These are phyloP conservation scores for Diorhabda carinulata DNA, from an alignment of 1,140 invertebrate species.

Conservation along the genomic window DNA sequence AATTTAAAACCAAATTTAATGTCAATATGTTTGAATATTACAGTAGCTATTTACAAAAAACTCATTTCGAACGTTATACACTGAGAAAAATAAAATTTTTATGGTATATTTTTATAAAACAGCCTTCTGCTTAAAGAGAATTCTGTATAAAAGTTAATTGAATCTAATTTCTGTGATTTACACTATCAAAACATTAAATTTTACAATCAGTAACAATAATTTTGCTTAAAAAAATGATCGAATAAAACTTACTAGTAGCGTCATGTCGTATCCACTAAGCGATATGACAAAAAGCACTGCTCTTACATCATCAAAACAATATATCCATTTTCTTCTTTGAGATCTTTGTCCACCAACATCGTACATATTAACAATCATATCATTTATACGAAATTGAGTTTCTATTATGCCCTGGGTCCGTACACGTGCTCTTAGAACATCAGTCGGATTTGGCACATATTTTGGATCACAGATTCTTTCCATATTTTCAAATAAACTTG, in stretches of 20 bases:
- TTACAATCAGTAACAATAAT: too few relatives aligned
- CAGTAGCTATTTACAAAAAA: too few relatives aligned
- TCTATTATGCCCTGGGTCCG: constrained; percentile 75
- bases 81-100: too few relatives aligned
- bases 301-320: constrained; percentile 66
- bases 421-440: constrained; percentile 68
- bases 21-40: too few relatives aligned
- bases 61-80: too few relatives aligned
- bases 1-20: too few relatives aligned
- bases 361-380: constrained; percentile 60
- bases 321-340: constrained; percentile 73
- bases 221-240: too few relatives aligned
- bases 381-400: constrained; percentile 69
- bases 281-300: constrained; percentile 64
- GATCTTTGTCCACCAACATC: constrained; percentile 69
- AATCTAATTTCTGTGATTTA: too few relatives aligned
- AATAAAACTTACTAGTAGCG: constrained; percentile 52
- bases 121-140: too few relatives aligned
- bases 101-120: too few relatives aligned
- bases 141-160: too few relatives aligned
- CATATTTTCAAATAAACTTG: constrained; percentile 67
- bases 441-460: constrained; percentile 68
- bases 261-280: constrained; percentile 65
- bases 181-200: too few relatives aligned
- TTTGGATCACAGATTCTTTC: constrained; percentile 60